Conservation (phyloP, 2,113 vertebrate genomes). For the Colius striatus region DNA sequence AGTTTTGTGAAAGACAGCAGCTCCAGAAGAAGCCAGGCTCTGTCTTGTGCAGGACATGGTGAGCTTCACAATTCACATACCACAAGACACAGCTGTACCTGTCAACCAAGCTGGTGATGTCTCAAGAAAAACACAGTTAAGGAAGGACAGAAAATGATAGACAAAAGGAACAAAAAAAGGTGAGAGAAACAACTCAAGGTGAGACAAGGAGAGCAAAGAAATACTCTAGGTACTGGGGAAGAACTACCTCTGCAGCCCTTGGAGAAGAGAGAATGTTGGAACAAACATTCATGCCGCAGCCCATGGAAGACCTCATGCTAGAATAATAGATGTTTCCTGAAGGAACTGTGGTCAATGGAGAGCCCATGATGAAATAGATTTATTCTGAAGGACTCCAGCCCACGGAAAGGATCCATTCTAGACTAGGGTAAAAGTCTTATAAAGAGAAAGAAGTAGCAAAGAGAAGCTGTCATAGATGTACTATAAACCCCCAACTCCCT, state of each 20-base stretch:
- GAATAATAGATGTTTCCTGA: neutral
- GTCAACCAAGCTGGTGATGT: neutral
- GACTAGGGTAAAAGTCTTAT: neutral
- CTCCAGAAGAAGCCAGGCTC: neutral
- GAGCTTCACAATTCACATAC: neutral
- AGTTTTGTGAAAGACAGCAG: neutral
- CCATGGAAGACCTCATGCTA: neutral
- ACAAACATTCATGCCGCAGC: neutral
- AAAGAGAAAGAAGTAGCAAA: neutral
- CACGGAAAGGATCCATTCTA: neutral
- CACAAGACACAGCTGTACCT: neutral
- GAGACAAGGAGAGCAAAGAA: neutral
- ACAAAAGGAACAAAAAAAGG: neutral
- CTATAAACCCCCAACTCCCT: rapidly evolving
- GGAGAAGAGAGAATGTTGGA: neutral
- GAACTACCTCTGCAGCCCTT: neutral
- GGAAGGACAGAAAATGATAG: rapidly evolving
- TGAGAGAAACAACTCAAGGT: neutral
- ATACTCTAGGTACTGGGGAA: neutral
- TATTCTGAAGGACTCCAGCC: neutral
- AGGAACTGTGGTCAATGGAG: neutral
- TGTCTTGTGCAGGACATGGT: neutral
- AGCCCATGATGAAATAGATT: neutral
- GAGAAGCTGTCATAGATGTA: neutral
- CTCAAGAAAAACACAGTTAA: neutral